A percentile compares a stretch with the other conserved stretches of the same genome.
phyloP scores from a whole-genome alignment of 2,797 vertebrate genomes.

The Neosalanx taihuensis region DNA sequence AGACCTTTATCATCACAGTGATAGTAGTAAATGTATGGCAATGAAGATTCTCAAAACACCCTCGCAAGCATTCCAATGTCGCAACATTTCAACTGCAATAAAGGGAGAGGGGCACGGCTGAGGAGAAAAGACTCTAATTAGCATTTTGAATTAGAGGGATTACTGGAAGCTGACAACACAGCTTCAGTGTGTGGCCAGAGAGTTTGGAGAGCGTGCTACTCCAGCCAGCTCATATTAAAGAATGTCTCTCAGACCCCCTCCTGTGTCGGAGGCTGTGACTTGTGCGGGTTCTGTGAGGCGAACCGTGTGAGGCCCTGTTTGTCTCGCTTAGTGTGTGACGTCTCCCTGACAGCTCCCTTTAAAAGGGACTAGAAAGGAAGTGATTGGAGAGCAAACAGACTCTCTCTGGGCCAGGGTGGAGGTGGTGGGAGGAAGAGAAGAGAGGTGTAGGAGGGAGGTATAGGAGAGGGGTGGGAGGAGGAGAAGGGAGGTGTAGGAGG shows the following conservation, averaged over 20 bases:
- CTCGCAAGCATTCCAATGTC: not conserved
- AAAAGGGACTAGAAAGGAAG: conserved; percentile 13
- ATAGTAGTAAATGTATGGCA: conserved; percentile 2
- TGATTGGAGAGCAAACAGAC: conserved; percentile 25
- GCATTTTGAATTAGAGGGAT: conserved; percentile 20
- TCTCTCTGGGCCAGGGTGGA: conserved; percentile 18
- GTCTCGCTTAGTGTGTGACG: conserved; percentile 11
- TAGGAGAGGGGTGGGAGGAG: conserved; percentile 3
- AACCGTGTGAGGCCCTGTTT: conserved; percentile 1
- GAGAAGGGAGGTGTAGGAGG: not conserved
- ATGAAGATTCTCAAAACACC: not conserved
- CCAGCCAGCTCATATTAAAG: not conserved
- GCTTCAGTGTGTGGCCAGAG: conserved; percentile 7
- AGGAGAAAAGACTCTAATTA: conserved; percentile 3
- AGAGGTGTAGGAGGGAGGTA: not conserved
- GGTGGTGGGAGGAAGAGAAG: conserved; percentile 7
- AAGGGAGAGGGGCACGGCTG: not conserved
- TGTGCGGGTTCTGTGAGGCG: not conserved
- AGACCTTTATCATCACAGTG: conserved; percentile 10
- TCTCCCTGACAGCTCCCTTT: conserved; percentile 23
- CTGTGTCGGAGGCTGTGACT: conserved; percentile 7
- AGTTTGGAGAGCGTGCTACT: not conserved
- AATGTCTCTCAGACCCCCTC: conserved; percentile 9
- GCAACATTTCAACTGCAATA: not conserved
- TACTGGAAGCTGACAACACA: not conserved